phyloP scores from a whole-genome alignment of 2,113 vertebrate species.

The Pseudopipra pipra region DNA sequence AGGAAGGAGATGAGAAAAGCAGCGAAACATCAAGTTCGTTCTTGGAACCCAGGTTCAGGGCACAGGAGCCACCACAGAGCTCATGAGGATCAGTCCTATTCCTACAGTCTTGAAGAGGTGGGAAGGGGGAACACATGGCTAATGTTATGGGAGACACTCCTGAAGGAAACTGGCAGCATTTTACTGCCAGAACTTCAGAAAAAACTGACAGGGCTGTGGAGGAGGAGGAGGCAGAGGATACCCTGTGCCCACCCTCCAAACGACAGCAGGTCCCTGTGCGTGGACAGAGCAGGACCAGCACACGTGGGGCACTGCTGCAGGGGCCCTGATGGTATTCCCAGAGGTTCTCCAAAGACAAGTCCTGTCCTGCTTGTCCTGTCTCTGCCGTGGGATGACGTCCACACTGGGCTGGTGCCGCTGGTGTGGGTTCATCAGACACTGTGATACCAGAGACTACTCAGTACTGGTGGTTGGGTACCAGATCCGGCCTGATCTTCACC shows the following conservation, averaged over 20 bases:
- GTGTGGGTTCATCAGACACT: fast-evolving
- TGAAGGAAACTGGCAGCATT: background rate
- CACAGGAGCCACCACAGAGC: background rate
- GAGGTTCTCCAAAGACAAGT: no score
- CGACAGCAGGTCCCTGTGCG: fast-evolving
- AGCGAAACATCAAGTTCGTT: fast-evolving
- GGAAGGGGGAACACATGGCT: background rate
- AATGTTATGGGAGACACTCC: fast-evolving
- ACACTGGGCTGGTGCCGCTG: fast-evolving
- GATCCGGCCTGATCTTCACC: background rate
- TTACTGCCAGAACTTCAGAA: background rate
- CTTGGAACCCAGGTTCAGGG: background rate
- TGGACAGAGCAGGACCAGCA: no score
- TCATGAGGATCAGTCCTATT: background rate
- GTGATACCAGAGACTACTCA: background rate
- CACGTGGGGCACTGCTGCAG: fast-evolving
- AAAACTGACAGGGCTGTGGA: fast-evolving
- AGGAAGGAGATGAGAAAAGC: background rate
- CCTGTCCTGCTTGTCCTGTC: fast-evolving
- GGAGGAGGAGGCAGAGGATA: background rate
- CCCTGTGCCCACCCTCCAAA: fast-evolving
- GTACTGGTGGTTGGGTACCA: fast-evolving
- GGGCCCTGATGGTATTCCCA: fast-evolving
- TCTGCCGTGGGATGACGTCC: no score
- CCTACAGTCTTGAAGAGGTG: background rate